These are phyloP conservation scores for Zaprionus africanus DNA, from an alignment of 1,140 invertebrate species.

Conservation along the genomic window DNA sequence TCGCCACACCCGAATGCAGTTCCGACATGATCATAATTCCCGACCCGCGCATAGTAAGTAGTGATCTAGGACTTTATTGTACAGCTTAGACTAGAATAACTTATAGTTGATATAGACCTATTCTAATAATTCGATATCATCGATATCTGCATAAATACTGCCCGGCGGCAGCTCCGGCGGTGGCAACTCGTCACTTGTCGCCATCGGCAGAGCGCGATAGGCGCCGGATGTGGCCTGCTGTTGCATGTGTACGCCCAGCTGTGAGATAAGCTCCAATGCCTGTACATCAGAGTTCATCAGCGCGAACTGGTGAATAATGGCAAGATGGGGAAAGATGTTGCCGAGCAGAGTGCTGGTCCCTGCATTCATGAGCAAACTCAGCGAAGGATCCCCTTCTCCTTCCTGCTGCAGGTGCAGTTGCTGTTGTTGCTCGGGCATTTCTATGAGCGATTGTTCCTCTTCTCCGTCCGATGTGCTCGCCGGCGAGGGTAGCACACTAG, in stretches of 20 bases:
- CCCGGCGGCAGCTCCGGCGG: slow-evolving; percentile 57
- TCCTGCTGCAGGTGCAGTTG: neutral
- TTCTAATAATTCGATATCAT: slow-evolving; percentile 80
- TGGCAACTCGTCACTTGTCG: slow-evolving; percentile 27
- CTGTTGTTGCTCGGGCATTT: neutral
- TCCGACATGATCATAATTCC: slow-evolving; percentile 72
- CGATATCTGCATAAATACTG: slow-evolving; percentile 73
- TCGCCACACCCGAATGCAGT: slow-evolving; percentile 68
- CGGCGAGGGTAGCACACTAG: slow-evolving; percentile 56
- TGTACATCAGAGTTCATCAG: slow-evolving; percentile 76
- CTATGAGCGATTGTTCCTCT: neutral
- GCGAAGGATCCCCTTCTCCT: slow-evolving; percentile 18
- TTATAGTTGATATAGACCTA: slow-evolving; percentile 41
- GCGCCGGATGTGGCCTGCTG: slow-evolving; percentile 70
- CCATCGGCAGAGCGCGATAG: slow-evolving; percentile 60
- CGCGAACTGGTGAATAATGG: slow-evolving; percentile 78
- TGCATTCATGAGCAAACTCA: slow-evolving; percentile 60
- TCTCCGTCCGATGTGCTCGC: slow-evolving; percentile 39
- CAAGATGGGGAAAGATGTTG: slow-evolving; percentile 75
- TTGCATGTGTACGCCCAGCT: slow-evolving; percentile 79
- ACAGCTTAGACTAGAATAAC: slow-evolving; percentile 27
- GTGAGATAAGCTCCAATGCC: slow-evolving; percentile 77
- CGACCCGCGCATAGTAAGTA: slow-evolving; percentile 74
- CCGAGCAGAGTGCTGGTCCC: slow-evolving; percentile 66
- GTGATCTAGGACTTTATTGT: slow-evolving; percentile 33